phyloP scores from a whole-genome alignment of 2,888 invertebrate species.

The Elmis aenea region DNA sequence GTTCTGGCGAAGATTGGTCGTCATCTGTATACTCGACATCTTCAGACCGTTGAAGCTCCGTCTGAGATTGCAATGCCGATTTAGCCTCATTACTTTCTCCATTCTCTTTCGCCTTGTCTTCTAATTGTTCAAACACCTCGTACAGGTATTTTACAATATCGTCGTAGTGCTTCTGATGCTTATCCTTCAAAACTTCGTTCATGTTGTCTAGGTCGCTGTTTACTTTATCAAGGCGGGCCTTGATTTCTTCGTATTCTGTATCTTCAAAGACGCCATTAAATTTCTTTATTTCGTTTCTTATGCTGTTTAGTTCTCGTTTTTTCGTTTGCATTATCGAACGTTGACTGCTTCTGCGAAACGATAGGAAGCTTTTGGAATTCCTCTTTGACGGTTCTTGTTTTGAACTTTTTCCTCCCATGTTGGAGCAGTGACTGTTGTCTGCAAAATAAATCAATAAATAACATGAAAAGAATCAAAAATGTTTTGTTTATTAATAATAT shows the following conservation, averaged over 20 bases:
- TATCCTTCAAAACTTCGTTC: not conserved
- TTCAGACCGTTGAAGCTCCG: no score
- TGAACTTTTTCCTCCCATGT: no score
- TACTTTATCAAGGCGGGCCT: conserved; percentile 8
- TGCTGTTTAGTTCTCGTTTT: no score
- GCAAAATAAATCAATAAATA: no score
- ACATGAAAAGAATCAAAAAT: no score
- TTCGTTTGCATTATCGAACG: no score
- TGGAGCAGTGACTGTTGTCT: no score
- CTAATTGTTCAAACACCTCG: not conserved
- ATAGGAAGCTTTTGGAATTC: not conserved
- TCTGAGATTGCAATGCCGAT: no score
- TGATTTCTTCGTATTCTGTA: not conserved
- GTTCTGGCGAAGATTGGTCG: no score
- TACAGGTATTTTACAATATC: not conserved
- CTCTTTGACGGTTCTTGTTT: not conserved
- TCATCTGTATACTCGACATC: no score
- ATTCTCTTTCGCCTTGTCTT: not conserved
- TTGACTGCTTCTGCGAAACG: not conserved
- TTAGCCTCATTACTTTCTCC: not conserved
- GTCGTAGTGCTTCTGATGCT: no score
- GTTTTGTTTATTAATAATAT: no score
- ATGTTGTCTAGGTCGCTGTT: conserved; percentile 2
- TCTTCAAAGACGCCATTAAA: conserved; percentile 1
- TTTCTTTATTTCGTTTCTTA: conserved; percentile 8